phyloP scores from a whole-genome alignment of 2,888 invertebrate species.

The Bugulina stolonifera region DNA sequence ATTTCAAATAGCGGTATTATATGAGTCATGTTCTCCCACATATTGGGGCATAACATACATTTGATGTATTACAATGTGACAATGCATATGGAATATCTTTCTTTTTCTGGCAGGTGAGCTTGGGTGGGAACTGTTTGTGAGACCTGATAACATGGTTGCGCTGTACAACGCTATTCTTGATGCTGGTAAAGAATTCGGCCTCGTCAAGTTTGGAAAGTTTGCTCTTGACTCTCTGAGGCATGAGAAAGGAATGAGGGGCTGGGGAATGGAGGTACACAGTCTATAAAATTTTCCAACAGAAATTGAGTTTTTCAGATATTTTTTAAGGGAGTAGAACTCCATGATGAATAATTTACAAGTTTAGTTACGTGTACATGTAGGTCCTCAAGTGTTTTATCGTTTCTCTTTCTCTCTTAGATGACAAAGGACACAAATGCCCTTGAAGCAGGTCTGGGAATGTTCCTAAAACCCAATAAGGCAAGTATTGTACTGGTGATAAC shows the following conservation, averaged over 20 bases:
- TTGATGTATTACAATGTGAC: too few species aligned
- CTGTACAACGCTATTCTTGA: slow-evolving; percentile 50
- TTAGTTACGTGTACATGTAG: too few species aligned
- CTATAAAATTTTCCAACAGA: too few species aligned
- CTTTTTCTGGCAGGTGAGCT: slow-evolving; percentile 47
- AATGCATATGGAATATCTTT: too few species aligned
- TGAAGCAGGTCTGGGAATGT: slow-evolving; percentile 53
- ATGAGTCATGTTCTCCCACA: too few species aligned
- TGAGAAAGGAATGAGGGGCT: slow-evolving; percentile 55
- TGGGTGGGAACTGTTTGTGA: slow-evolving; percentile 55
- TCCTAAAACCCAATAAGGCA: slow-evolving; percentile 49
- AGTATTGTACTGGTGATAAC: too few species aligned
- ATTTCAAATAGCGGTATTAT: too few species aligned
- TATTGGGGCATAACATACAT: too few species aligned
- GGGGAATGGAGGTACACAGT: slow-evolving; percentile 51
- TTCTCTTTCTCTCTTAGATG: slow-evolving; percentile 52
- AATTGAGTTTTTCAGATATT: too few species aligned
- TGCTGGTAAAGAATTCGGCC: slow-evolving; percentile 44
- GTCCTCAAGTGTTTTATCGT: too few species aligned
- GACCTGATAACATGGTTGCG: slow-evolving; percentile 39
- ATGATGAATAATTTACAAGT: too few species aligned
- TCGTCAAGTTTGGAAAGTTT: slow-evolving; percentile 53
- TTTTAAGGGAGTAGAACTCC: too few species aligned
- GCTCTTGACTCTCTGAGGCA: slow-evolving; percentile 53
- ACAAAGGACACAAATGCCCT: slow-evolving; percentile 53